Conservation (phyloP, 1,140 invertebrate species). For the roundworm (Caenorhabditis elegans) region DNA sequence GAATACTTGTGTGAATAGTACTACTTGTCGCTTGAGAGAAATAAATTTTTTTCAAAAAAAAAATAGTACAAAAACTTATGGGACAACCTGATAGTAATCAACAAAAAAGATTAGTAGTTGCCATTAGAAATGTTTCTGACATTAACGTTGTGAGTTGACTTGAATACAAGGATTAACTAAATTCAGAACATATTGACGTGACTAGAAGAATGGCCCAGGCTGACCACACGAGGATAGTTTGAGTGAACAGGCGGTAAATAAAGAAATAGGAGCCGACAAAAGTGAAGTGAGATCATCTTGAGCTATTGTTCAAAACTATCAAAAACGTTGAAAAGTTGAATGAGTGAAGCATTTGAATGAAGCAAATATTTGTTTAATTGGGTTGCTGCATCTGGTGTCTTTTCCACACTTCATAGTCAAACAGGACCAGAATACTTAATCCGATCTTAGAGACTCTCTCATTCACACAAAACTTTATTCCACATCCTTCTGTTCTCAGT, state of each 20-base stretch:
- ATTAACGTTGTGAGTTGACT: too few species aligned
- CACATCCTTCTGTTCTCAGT: background rate
- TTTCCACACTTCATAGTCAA: background rate
- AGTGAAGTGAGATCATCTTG: constrained; percentile 9
- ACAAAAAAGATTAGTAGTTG: too few species aligned
- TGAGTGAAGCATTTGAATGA: background rate
- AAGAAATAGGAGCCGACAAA: constrained; percentile 8
- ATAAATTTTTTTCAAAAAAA: too few species aligned
- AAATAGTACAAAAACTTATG: too few species aligned
- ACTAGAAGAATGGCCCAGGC: background rate
- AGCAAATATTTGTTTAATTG: constrained; percentile 30
- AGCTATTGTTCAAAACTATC: constrained; percentile 27
- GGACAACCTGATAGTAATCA: too few species aligned
- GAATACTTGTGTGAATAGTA: too few species aligned
- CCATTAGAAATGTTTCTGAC: too few species aligned
- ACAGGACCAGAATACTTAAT: background rate
- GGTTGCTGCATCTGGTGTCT: background rate
- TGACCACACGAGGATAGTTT: background rate
- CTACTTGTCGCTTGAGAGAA: too few species aligned
- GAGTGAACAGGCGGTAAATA: background rate
- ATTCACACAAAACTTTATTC: background rate
- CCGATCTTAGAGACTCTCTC: background rate
- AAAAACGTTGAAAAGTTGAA: constrained; percentile 6
- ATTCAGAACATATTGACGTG: too few species aligned
- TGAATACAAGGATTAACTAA: too few species aligned